These are phyloP conservation scores for Zaprionus kolodkinae DNA, from an alignment of 1,140 invertebrate species.

Conservation along the genomic window DNA sequence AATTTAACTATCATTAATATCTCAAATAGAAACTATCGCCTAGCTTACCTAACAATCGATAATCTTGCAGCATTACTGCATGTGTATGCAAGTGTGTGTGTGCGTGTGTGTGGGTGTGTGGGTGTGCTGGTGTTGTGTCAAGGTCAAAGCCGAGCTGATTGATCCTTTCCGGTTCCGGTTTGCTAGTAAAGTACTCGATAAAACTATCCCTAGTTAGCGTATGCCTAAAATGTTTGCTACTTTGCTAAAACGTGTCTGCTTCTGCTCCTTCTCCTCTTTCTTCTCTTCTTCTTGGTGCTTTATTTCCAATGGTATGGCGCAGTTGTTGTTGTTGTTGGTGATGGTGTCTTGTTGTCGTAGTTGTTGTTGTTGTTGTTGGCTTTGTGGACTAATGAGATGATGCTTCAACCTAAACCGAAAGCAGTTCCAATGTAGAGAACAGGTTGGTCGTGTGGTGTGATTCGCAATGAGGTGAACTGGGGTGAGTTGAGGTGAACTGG, in stretches of 20 bases:
- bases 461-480: not conserved
- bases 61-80: not conserved
- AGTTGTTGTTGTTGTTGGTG: constrained; percentile 53
- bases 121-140: constrained; percentile 21
- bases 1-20: not conserved
- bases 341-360: constrained; percentile 15
- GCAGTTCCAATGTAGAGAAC: constrained; percentile 41
- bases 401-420: constrained; percentile 54
- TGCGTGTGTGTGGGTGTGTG: constrained; percentile 14
- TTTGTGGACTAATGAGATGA: constrained; percentile 49
- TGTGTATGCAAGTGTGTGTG: constrained; percentile 22
- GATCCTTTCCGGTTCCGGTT: constrained; percentile 9
- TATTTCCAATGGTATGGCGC: constrained; percentile 81
- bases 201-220: constrained; percentile 3
- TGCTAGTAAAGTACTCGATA: constrained; percentile 1
- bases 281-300: constrained; percentile 8
- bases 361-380: constrained; percentile 53
- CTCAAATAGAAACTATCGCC: not conserved
- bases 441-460: constrained; percentile 27
- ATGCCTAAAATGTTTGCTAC: constrained; percentile 18
- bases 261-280: constrained; percentile 8
- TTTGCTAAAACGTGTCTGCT: constrained; percentile 22
- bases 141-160: constrained; percentile 33
- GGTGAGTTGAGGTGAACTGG: not conserved
- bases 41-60: not conserved